Evolutionary conservation across 2,888 invertebrate genomes (phyloP).

Genomic region (Himalopsyche japonica): DNA sequence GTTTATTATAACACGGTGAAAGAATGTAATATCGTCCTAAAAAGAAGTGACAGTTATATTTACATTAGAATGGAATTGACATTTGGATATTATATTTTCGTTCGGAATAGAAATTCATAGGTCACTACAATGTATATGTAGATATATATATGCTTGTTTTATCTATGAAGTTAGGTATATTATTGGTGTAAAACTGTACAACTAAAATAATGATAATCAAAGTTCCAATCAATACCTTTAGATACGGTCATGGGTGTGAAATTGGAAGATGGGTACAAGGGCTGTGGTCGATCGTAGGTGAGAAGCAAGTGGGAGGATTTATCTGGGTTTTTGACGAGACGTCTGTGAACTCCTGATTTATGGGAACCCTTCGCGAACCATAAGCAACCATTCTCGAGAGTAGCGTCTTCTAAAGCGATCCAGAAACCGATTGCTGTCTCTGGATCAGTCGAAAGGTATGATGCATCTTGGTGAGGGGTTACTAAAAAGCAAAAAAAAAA

Average conservation of each 20-base stretch:
- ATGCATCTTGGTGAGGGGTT: constrained; percentile 81
- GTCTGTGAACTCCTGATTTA: constrained; percentile 75
- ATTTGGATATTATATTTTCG: too few relatives aligned
- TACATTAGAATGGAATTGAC: too few relatives aligned
- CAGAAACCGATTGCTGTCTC: constrained; percentile 84
- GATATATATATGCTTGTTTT: too few relatives aligned
- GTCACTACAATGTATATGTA: too few relatives aligned
- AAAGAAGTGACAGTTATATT: too few relatives aligned
- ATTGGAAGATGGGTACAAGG: constrained; percentile 71
- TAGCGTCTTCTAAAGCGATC: constrained; percentile 95
- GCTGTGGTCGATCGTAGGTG: constrained; percentile 70
- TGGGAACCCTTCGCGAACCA: constrained; percentile 93
- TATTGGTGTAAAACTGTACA: too few relatives aligned
- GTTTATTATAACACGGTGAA: too few relatives aligned
- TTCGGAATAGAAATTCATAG: too few relatives aligned
- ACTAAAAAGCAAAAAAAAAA: constrained; percentile 56
- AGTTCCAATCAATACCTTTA: too few relatives aligned
- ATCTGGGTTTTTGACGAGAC: constrained; percentile 73
- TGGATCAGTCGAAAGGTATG: constrained; percentile 86
- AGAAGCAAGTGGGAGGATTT: constrained; percentile 62
- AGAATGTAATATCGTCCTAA: too few relatives aligned
- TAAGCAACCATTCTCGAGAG: constrained; percentile 90
- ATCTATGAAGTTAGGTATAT: too few relatives aligned
- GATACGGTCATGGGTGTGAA: constrained; percentile 80
- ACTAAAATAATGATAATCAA: too few relatives aligned